These are phyloP conservation scores for Exocentrus adspersus DNA, from an alignment of 2,888 invertebrate genomes.

Conservation along the genomic window DNA sequence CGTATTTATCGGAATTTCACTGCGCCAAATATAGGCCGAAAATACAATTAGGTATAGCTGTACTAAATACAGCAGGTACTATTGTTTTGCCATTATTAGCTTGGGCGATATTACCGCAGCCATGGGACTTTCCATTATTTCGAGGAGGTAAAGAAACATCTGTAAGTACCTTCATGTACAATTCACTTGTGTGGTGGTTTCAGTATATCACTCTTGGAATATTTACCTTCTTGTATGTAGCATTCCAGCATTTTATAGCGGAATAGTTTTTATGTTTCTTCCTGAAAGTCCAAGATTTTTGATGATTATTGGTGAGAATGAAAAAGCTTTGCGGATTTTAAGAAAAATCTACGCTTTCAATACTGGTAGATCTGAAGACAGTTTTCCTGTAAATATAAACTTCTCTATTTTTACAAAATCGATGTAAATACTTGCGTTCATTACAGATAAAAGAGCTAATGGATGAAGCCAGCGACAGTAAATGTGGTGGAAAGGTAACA, in stretches of 20 bases:
- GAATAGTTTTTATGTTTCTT: constrained; percentile 60
- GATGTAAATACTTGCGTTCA: too few relatives aligned
- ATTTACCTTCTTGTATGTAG: constrained; percentile 69
- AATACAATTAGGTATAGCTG: constrained; percentile 71
- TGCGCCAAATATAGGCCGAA: constrained; percentile 71
- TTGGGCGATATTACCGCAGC: constrained; percentile 74
- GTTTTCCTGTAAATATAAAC: constrained; percentile 70
- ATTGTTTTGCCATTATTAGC: constrained; percentile 74
- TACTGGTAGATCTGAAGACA: constrained; percentile 68
- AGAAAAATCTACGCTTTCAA: constrained; percentile 72
- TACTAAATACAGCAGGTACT: constrained; percentile 72
- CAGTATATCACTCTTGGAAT: constrained; percentile 71
- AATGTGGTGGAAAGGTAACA: constrained; percentile 55
- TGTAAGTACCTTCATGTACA: too few relatives aligned
- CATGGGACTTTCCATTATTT: constrained; percentile 62
- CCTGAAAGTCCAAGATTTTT: constrained; percentile 82
- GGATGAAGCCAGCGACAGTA: constrained; percentile 53
- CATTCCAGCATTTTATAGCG: constrained; percentile 74
- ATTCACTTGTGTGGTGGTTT: too few relatives aligned
- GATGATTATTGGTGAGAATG: constrained; percentile 72
- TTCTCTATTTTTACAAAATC: not conserved
- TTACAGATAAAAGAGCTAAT: constrained; percentile 60
- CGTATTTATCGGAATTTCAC: constrained; percentile 78
- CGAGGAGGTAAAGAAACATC: constrained; percentile 31
- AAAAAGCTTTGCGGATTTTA: constrained; percentile 72